Evolutionary conservation across 2,113 vertebrate genomes (phyloP).

Genomic region (Tetrao urogallus): DNA sequence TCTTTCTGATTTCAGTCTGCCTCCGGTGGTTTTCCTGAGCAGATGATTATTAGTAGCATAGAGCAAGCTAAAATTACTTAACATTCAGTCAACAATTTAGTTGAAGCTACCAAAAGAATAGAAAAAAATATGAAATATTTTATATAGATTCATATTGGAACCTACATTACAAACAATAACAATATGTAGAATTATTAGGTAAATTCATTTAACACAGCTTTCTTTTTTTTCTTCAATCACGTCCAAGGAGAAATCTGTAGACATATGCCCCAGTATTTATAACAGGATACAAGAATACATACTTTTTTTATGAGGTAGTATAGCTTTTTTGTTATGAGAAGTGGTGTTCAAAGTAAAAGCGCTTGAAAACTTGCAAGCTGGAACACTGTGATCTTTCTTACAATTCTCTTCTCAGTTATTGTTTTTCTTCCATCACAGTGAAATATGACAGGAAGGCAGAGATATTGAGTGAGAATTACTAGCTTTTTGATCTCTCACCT

Average conservation of each 20-base stretch:
- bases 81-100: background rate
- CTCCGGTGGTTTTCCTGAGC: background rate
- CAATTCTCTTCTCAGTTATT: background rate
- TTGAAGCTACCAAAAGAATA: background rate
- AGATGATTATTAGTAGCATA: background rate
- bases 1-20: background rate
- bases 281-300: background rate
- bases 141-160: background rate
- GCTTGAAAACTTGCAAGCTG: background rate
- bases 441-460: background rate
- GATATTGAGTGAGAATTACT: background rate
- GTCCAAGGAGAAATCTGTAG: background rate
- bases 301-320: background rate
- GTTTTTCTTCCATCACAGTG: background rate
- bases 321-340: background rate
- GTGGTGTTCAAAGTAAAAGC: background rate
- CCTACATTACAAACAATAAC: background rate
- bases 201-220: background rate
- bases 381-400: background rate
- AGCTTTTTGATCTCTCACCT: constrained; percentile 46
- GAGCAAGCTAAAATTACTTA: background rate
- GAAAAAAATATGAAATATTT: background rate
- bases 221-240: background rate
- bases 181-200: background rate
- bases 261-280: background rate